Percentiles rank a stretch among this genome's conserved stretches.
phyloP scores from a whole-genome alignment of 2,113 vertebrate species.

The Dasyprocta punctata region DNA sequence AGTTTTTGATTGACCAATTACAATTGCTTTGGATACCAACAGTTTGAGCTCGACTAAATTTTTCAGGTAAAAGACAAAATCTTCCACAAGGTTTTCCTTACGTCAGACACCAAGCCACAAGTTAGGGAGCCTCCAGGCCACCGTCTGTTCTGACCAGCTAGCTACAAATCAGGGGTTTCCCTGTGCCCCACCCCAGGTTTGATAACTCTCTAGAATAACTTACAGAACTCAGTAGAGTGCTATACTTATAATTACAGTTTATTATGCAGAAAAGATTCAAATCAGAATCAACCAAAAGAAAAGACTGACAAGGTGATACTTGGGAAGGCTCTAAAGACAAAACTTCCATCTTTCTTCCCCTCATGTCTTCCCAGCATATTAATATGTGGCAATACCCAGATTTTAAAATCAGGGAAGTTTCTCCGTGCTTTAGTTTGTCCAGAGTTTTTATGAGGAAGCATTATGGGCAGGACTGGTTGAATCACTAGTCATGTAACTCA shows the following conservation, averaged over 20 bases:
- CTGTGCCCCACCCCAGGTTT: neutral
- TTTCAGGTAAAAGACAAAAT: neutral
- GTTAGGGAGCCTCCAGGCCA: neutral
- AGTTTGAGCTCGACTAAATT: neutral
- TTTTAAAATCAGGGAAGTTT: neutral
- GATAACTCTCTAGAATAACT: neutral
- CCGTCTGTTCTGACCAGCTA: neutral
- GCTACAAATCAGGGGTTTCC: neutral
- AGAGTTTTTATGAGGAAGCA: neutral
- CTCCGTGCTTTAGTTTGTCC: neutral
- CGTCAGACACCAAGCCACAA: neutral
- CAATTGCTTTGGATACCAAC: constrained; percentile 19
- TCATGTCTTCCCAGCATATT: neutral
- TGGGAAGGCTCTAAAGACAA: neutral
- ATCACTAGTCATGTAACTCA: neutral
- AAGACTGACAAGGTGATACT: neutral
- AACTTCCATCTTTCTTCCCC: neutral
- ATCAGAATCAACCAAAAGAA: neutral
- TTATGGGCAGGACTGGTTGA: neutral
- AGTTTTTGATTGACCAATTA: neutral
- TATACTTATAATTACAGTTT: neutral
- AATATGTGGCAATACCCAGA: neutral
- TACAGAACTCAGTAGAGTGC: neutral
- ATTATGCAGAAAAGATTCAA: neutral
- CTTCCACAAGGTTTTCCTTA: neutral